Evolutionary conservation across 2,113 vertebrate species (phyloP), one percentile per base, ranked within the genome.

Genomic region (Pteruthius melanotis): DNA sequence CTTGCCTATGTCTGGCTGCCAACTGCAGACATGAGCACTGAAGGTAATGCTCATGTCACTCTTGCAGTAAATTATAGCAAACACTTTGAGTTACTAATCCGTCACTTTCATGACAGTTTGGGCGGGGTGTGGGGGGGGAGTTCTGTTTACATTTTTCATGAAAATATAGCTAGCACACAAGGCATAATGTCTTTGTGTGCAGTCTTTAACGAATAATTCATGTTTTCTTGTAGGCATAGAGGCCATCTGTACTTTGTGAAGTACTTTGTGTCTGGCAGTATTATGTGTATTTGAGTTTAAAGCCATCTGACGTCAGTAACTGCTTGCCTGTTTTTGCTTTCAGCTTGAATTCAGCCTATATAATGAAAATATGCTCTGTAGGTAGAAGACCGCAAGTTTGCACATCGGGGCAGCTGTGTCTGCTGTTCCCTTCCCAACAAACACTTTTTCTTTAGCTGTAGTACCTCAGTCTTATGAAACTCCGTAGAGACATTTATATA

Each of bases 11-110:
- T 99, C 93, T 99, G 99, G 99, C 98, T 99, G 92, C 99, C 99
- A 19, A 99, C 99, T 5, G 98, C 98, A 1, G 99, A 99, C 75
- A 99, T 99, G 99, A 99, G 99, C 97, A 99, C 99, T 4, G 98
- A 99, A 97, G 99, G 99, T 99, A 93, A 98, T 94, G 11, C 47
- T 60, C 26, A 13, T 16, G 21, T 27, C 37, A 59, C 42, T 71
- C 24, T 76, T 54, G 49, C 53, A 61, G n/a, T 84, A 69, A 92
- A 60, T 72, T 33, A 59, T 61, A 63, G 85, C 61, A 79, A 78
- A 71, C 11, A 13, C 17, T 49, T 44, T 57, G 42, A 81, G 14
- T 78, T 93, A 70, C n/a, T 49, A 39, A 77, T 66, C 54, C 87
- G 23, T 45, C 18, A 44, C 53, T 88, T 80, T 23, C 28, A 9